Evolutionary conservation across 2,797 vertebrate genomes (phyloP), one percentile per base, ranked within the genome.

Genomic region (Kryptolebias ocellatus): DNA sequence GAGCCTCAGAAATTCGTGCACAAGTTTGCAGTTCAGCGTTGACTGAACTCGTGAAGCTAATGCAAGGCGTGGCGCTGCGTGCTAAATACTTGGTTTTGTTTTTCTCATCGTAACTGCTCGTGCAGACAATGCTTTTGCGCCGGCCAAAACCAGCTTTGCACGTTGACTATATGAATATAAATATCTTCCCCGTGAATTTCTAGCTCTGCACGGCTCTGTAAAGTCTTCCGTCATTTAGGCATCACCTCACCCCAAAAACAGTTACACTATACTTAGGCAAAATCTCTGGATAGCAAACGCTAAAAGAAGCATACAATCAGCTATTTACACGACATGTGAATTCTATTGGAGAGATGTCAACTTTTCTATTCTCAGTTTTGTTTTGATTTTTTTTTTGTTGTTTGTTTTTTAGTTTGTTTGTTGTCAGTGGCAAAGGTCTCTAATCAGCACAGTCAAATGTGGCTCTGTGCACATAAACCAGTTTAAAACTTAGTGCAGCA

Each of bases 401-500:
- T 62, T 76, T 56, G 62, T 65, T 86, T 84, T 89, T 89, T 87
- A 79, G 84, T 92, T 94, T 87, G 88, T 92, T 93, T 87, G 89
- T 93, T 93, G 95, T 96, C 94, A 97, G 96, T 95, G 95, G 93
- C 91, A 92, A 89, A 90, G 94, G 91, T 91, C 65, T 94, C 96
- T 96, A 96, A 89, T 85, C 89, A 86, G 83, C 83, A 81, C 89
- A 89, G 90, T 86, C 83, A 84, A 87, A 90, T 47, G 71, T 62
- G 29, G 79, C 20, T 83, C 94, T 86, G 89, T 87, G 91, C 91
- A 93, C 94, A 91, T 88, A 73, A 77, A 79, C 92, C 89, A 90
- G 90, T 86, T 88, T 97, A 99, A 95, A 99, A 99, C 94, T 99
- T 98, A 96, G 98, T 99, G 96, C 98, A 99, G 97, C 97, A 99